Evolutionary conservation across 2,113 vertebrate genomes (phyloP).

Genomic region (Strix uralensis): DNA sequence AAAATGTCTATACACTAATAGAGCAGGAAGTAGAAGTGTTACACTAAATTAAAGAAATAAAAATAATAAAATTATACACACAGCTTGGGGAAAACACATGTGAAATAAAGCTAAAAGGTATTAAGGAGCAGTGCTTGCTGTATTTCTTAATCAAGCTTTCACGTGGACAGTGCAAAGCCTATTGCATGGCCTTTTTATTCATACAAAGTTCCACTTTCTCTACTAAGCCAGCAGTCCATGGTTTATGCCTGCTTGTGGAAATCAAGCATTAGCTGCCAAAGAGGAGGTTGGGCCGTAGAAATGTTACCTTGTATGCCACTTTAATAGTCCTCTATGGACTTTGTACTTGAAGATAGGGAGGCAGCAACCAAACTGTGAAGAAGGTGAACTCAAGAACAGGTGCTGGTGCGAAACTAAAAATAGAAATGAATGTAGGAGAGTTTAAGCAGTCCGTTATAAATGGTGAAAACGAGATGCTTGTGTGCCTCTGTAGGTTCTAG

Average conservation of each 20-base stretch:
- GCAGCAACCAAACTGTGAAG: not conserved
- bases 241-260: not conserved
- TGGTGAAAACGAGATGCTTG: not conserved
- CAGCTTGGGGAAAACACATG: not conserved
- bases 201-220: not conserved
- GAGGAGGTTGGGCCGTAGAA: not conserved
- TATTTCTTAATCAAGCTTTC: not conserved
- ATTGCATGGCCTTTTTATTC: not conserved
- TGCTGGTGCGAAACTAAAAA: constrained; percentile 34
- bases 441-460: not conserved
- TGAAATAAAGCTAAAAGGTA: not conserved
- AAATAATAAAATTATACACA: not conserved
- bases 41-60: not conserved
- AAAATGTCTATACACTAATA: not conserved
- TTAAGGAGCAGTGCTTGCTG: not conserved
- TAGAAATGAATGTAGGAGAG: not conserved
- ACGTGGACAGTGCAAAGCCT: not conserved
- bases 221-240: rapidly evolving
- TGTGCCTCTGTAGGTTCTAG: not conserved
- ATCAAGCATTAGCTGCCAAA: not conserved
- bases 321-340: not conserved
- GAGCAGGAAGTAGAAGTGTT: not conserved
- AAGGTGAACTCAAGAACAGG: constrained; percentile 9
- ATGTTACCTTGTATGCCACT: not conserved
- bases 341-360: not conserved